A percentile compares a stretch with the other conserved stretches of the same genome.
Conservation (phyloP, 2,797 vertebrate species). For the Melanotaenia nigrans region DNA sequence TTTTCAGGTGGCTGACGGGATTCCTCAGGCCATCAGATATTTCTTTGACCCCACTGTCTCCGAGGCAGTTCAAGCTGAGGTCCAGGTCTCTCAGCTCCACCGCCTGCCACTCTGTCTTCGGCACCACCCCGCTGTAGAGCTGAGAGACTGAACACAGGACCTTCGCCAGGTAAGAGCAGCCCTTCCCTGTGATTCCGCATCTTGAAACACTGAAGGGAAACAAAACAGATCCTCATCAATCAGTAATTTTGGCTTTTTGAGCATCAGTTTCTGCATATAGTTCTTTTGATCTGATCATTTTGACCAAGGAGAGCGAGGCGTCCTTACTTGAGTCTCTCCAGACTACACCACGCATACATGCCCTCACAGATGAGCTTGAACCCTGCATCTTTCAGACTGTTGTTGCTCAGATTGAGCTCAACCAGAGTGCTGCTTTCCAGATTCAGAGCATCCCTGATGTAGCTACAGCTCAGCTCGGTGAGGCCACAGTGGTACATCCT, state of each 20-base stretch:
- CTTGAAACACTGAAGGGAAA: constrained; percentile 44
- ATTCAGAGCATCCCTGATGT: constrained; percentile 40
- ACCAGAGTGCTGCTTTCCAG: constrained; percentile 17
- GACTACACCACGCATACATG: constrained; percentile 37
- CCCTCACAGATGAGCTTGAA: constrained; percentile 35
- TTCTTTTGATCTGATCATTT: background rate
- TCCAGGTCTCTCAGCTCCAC: constrained; percentile 39
- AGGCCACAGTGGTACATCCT: constrained; percentile 60
- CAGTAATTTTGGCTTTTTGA: background rate
- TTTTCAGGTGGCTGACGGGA: constrained; percentile 32
- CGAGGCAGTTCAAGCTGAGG: constrained; percentile 59
- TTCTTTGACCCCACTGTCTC: constrained; percentile 34
- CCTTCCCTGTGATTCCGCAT: constrained; percentile 44
- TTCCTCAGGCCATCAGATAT: constrained; percentile 35
- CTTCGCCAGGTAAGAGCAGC: constrained; percentile 14
- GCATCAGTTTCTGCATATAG: background rate
- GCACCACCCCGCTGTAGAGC: constrained; percentile 1
- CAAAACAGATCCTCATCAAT: background rate
- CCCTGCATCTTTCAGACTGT: constrained; percentile 42
- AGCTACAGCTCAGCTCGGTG: constrained; percentile 33
- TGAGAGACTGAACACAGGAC: constrained; percentile 41
- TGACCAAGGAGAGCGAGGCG: background rate
- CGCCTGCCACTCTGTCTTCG: constrained; percentile 13
- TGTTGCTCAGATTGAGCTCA: constrained; percentile 61
- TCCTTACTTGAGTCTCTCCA: constrained; percentile 63